Base-by-base conservation (phyloP, 2,888 invertebrate genomes). In the Heliconius ismenius region DNA sequence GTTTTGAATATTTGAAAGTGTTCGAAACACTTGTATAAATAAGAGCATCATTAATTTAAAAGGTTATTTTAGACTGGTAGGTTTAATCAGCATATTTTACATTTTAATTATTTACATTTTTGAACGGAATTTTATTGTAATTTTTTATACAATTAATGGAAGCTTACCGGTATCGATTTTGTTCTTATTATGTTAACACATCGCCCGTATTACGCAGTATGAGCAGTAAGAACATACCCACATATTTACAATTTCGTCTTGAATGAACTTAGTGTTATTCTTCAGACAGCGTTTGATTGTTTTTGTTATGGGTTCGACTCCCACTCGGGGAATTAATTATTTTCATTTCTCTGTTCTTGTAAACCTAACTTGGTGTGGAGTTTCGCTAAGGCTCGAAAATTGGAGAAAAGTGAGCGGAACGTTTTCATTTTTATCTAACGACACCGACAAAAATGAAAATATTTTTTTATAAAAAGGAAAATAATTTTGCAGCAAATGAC, bases 11-110 rank as follows among this genome's bases (percentile, higher is more conserved):
- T 76, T 70, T 73, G 58, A 74, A 74, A 70, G 64, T 49, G 18
- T 76, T 58, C 60, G 70, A 75, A 64, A 73, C 78, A 78, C 76
- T 76, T 78, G 78, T 78, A 62, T 49, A 74, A 78, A 76, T 74
- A 74, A 32, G 75, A 63, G 32, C 54, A 54, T 73, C 72, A 13
- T 73, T 76, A 43, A 60, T 60, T 76, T 39, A 67, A 76, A 76
- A 76, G 76, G 76, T 72, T 67, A 60, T 58, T 60, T 39, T 73
- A 72, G 28, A 68, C 49, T 36, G 32, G 54, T 58, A 21, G 32
- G n/a, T 58, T 54, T 58, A 70, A 70, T 15, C 70, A 58, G 32
- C 21, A 32, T 58, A 58, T 58, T n/a, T 69, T 32, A n/a, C 49
- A 69, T 67, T 39, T 39, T 69, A 58, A 28, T 15, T 2, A 24